These are phyloP conservation scores for Zaprionus gabonicus DNA, from an alignment of 1,140 invertebrate species.

Conservation along the genomic window DNA sequence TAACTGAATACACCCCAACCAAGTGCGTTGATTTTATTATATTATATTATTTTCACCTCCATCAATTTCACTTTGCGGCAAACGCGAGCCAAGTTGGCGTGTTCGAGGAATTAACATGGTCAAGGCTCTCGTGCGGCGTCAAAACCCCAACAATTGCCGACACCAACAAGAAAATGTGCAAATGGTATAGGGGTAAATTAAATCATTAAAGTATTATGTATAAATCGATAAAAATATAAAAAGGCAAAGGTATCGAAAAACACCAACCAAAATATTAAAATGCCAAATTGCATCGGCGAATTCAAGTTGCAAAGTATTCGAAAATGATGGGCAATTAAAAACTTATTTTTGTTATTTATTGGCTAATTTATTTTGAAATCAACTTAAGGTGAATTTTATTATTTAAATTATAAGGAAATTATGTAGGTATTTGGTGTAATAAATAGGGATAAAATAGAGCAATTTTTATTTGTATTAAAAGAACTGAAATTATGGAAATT, in stretches of 20 bases:
- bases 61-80: constrained; percentile 61
- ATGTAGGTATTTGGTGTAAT: not conserved
- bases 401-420: not conserved
- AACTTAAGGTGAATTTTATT: not conserved
- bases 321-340: constrained; percentile 33
- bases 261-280: constrained; percentile 24
- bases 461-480: not conserved
- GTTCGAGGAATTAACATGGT: constrained; percentile 60
- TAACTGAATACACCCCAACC: constrained; percentile 20
- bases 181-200: constrained; percentile 46
- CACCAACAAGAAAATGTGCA: constrained; percentile 27
- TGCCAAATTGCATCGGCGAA: constrained; percentile 19
- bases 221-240: constrained; percentile 31
- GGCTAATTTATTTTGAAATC: not conserved
- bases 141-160: constrained; percentile 45
- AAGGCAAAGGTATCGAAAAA: constrained; percentile 18
- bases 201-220: constrained; percentile 65
- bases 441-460: not conserved
- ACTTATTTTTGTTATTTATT: constrained; percentile 13
- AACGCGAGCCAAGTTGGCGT: constrained; percentile 33
- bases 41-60: constrained; percentile 38
- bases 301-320: constrained; percentile 16
- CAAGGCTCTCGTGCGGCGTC: constrained; percentile 55
- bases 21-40: constrained; percentile 34
- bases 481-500: fast-evolving